These are phyloP conservation scores for Hucho hucho DNA, from an alignment of 2,113 vertebrate genomes.

Conservation along the genomic window DNA sequence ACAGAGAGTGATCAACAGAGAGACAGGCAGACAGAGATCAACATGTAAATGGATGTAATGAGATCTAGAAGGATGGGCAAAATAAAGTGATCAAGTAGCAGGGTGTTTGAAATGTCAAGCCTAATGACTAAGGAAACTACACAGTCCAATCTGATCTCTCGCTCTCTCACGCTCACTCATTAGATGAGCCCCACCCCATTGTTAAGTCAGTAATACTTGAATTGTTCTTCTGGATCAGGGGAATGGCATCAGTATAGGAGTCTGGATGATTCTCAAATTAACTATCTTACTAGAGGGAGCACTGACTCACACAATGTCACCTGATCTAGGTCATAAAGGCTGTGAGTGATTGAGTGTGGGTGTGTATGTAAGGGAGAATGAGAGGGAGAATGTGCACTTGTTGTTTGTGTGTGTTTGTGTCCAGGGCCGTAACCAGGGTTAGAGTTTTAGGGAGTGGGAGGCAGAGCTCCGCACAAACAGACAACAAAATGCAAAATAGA, in stretches of 20 bases:
- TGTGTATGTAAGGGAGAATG: not conserved
- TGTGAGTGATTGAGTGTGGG: constrained; percentile 1
- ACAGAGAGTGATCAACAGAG: constrained; percentile 28
- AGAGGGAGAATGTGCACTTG: not conserved
- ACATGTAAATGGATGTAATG: not conserved
- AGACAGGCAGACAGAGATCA: not conserved
- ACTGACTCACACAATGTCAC: constrained; percentile 4
- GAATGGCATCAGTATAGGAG: not conserved
- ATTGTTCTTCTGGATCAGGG: constrained; percentile 20
- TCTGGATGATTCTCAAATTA: constrained; percentile 21
- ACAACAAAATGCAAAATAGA: not conserved
- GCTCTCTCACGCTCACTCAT: not conserved
- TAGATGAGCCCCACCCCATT: not conserved
- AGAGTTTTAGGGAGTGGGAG: not conserved
- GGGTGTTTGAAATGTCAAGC: constrained; percentile 37
- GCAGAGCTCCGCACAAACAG: not conserved
- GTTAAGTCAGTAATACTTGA: constrained; percentile 11
- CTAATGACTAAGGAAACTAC: constrained; percentile 17
- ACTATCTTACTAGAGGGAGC: constrained; percentile 17
- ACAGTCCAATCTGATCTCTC: not conserved
- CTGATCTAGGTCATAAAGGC: constrained; percentile 5
- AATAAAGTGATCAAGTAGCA: constrained; percentile 24
- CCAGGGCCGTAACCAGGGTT: not conserved
- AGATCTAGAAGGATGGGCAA: constrained; percentile 9
- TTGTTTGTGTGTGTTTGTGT: constrained; percentile 1